These are phyloP conservation scores for Colletes collaris DNA, from an alignment of 2,888 invertebrate species.

Conservation along the genomic window DNA sequence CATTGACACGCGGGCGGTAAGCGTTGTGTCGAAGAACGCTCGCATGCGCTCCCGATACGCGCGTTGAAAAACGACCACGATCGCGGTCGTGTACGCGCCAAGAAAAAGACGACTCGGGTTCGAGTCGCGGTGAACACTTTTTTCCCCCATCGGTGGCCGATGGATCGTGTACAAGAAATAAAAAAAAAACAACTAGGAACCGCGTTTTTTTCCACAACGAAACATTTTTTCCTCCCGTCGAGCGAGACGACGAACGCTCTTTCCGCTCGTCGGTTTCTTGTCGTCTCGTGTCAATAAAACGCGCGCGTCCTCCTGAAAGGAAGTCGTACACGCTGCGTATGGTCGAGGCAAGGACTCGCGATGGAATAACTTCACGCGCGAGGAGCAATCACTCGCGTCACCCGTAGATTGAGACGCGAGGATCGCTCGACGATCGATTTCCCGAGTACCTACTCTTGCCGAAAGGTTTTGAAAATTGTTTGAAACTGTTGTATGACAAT, in stretches of 20 bases:
- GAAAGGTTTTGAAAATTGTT: too few relatives aligned
- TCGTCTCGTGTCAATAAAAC: too few relatives aligned
- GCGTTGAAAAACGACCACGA: slow-evolving; percentile 5
- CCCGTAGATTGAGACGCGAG: too few relatives aligned
- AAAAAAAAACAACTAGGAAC: slow-evolving; percentile 11
- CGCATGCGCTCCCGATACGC: too few relatives aligned
- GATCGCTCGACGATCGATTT: too few relatives aligned
- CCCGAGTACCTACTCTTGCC: too few relatives aligned
- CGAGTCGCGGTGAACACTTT: not conserved
- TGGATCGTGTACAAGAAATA: slow-evolving; percentile 11
- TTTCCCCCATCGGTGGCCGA: slow-evolving; percentile 11
- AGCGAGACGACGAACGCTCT: too few relatives aligned
- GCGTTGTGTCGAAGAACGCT: not conserved
- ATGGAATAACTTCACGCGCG: slow-evolving; percentile 13
- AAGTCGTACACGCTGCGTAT: too few relatives aligned
- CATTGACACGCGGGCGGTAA: slow-evolving; percentile 38
- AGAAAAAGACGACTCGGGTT: not conserved
- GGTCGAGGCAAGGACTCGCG: too few relatives aligned
- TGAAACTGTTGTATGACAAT: too few relatives aligned
- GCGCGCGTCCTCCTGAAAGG: too few relatives aligned
- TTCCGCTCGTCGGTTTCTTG: too few relatives aligned
- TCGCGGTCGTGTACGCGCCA: not conserved
- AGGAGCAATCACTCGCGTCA: slow-evolving; percentile 24
- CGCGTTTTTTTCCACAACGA: slow-evolving; percentile 9
- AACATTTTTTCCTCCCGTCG: slow-evolving; percentile 15